Evolutionary conservation across 1,140 invertebrate genomes (phyloP).

Genomic region (Schlechtendalia chinensis): DNA sequence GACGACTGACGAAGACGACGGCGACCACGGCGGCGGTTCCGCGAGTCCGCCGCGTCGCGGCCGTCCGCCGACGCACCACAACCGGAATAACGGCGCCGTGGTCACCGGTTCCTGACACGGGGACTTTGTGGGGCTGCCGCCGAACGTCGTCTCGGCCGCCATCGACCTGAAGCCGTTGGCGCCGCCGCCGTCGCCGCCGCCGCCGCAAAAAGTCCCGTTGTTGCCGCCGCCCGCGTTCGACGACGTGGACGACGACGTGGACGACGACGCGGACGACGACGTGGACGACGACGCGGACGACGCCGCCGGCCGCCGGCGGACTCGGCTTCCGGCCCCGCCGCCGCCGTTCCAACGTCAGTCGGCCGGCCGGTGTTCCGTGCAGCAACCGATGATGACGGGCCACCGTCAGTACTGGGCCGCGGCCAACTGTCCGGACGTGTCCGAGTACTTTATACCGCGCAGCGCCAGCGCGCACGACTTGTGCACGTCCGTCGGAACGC

Average conservation of each 20-base stretch:
- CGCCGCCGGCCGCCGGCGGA: constrained; percentile 55
- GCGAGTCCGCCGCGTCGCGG: neutral
- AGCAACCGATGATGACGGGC: constrained; percentile 55
- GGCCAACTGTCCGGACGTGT: constrained; percentile 49
- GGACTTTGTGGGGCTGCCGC: constrained; percentile 2
- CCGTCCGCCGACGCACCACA: neutral
- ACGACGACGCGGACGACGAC: constrained; percentile 57
- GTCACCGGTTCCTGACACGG: constrained; percentile 29
- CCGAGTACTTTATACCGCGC: constrained; percentile 78
- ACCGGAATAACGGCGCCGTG: neutral
- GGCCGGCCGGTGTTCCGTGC: constrained; percentile 64
- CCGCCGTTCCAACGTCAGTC: constrained; percentile 64
- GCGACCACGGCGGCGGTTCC: constrained; percentile 51
- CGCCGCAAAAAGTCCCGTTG: constrained; percentile 50
- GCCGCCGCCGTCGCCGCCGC: constrained; percentile 60
- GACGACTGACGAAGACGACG: constrained; percentile 51
- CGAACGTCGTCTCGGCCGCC: constrained; percentile 56
- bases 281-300: constrained; percentile 56
- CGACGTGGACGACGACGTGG: constrained; percentile 54
- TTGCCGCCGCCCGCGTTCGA: constrained; percentile 19
- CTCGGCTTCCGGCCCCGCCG: constrained; percentile 51
- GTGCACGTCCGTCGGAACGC: constrained; percentile 61
- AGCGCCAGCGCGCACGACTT: constrained; percentile 79
- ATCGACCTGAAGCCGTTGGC: constrained; percentile 18
- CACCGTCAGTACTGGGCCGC: neutral